Evolutionary conservation across 2,888 invertebrate species (phyloP).

Genomic region (Dryobota labecula): DNA sequence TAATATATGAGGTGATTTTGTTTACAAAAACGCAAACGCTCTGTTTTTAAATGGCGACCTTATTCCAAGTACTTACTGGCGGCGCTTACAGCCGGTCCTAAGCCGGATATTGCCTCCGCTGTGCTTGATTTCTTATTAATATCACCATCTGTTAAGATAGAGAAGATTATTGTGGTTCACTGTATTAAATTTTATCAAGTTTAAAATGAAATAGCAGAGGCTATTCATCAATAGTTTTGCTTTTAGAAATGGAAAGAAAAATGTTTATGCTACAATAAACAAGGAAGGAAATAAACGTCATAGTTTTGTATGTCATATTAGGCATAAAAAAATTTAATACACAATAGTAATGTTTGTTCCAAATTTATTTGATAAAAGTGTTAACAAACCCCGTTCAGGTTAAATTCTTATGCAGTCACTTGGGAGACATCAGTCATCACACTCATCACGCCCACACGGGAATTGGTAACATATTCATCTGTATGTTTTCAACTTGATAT

Average conservation of each 20-base stretch:
- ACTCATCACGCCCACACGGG: too few relatives aligned
- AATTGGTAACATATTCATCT: not conserved
- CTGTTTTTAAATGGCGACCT: conserved; percentile 67
- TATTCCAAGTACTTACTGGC: conserved; percentile 82
- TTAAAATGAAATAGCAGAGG: conserved; percentile 30
- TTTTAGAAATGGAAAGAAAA: not conserved
- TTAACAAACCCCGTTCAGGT: not conserved
- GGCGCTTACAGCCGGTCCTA: conserved; percentile 88
- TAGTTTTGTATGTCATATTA: not conserved
- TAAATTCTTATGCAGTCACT: not conserved
- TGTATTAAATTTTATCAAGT: conserved; percentile 31
- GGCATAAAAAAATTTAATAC: too few relatives aligned
- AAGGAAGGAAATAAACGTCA: not conserved
- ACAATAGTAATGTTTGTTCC: not conserved
- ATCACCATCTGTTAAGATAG: conserved; percentile 79
- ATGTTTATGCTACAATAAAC: not conserved
- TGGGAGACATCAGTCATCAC: too few relatives aligned
- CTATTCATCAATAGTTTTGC: not conserved
- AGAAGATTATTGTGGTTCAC: conserved; percentile 58
- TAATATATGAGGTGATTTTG: conserved; percentile 65
- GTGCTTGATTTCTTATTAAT: conserved; percentile 80
- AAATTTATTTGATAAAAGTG: not conserved
- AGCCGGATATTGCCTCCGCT: conserved; percentile 81
- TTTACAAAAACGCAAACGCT: conserved; percentile 60
- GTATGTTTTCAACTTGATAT: too few relatives aligned